Conservation (phyloP, 2,113 vertebrate species). For the Nothobranchius kuhntae region DNA sequence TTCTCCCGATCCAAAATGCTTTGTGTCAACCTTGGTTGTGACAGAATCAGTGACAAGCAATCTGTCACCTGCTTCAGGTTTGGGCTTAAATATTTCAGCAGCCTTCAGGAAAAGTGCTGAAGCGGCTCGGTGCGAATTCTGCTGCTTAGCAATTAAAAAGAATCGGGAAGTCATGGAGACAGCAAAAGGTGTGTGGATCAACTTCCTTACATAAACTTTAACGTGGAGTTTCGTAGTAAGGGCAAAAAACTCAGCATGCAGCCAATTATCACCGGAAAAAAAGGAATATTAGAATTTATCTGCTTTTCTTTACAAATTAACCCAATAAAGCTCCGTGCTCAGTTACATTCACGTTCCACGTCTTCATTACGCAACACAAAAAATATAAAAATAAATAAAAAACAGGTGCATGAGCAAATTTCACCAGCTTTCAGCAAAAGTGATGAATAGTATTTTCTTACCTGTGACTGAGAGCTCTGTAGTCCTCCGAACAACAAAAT, state of each 20-base stretch:
- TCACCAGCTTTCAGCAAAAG: neutral
- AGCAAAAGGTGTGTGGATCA: slow-evolving; percentile 35
- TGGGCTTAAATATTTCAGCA: slow-evolving; percentile 72
- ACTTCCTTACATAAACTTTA: slow-evolving; percentile 23
- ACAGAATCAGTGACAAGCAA: slow-evolving; percentile 35
- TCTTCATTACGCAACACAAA: neutral
- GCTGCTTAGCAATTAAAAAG: slow-evolving; percentile 73
- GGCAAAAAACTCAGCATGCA: neutral
- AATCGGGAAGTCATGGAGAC: slow-evolving; percentile 29
- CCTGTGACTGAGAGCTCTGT: slow-evolving; percentile 97
- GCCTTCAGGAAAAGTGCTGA: slow-evolving; percentile 72
- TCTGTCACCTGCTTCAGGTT: slow-evolving; percentile 61
- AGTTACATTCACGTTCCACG: no score
- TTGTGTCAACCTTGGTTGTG: slow-evolving; percentile 44
- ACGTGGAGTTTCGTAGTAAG: neutral
- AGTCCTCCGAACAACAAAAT: slow-evolving; percentile 94
- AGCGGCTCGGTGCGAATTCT: slow-evolving; percentile 58
- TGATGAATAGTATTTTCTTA: slow-evolving; percentile 63
- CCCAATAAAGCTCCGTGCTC: neutral
- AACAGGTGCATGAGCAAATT: neutral
- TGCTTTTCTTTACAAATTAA: neutral
- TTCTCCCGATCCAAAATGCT: slow-evolving; percentile 3
- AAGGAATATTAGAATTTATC: neutral
- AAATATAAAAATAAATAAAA: neutral
- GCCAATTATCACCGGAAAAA: neutral